Base-by-base conservation (phyloP, 2,797 vertebrate species). In the Tokudaia tokunoshimensis region DNA sequence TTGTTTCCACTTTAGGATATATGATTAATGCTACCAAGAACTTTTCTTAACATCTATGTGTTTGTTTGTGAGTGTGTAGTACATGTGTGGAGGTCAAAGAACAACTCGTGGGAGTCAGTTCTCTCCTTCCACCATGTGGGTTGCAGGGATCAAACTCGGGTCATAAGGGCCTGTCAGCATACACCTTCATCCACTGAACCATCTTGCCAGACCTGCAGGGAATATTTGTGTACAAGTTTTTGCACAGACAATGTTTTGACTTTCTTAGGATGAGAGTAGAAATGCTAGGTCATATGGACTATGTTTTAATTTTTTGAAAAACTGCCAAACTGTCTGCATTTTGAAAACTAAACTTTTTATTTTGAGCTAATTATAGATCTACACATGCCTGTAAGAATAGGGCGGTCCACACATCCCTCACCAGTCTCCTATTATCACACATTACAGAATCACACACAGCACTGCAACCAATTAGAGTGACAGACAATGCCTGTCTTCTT, bases 291-390 rank as follows among this genome's bases (percentile, higher is more conserved):
- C 72, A 87, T 63, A 81, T 7, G 55, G 76, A 86, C 75, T 95
- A 29, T 65, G 57, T 47, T 72, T 94, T 79, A 63, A 47, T n/a
- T 78, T 87, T 95, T 47, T 89, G 31, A 94, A 97, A 94, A 96
- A 37, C 72, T 93, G 88, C 44, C 87, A 76, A 94, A 94, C 34
- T 85, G n/a, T 84, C 65, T 76, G 34, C 10, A 91, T 59, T 94
- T 94, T 90, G 76, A 6, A 57, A 87, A 94, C 81, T 59, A 90
- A 94, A 81, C 74, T 86, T 95, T 92, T 80, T 80, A 67, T 65
- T 80, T 37, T 93, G 47, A 92, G 52, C 76, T 92, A 90, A 92
- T 88, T 92, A 89, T 9, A 85, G 65, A 91, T 72, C 92, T 78
- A 86, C 34, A 92, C 72, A 20, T 41, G 87, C 47, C 44, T 93